Base-by-base conservation (phyloP, 2,888 invertebrate genomes). In the Hydrotaea diabolus region DNA sequence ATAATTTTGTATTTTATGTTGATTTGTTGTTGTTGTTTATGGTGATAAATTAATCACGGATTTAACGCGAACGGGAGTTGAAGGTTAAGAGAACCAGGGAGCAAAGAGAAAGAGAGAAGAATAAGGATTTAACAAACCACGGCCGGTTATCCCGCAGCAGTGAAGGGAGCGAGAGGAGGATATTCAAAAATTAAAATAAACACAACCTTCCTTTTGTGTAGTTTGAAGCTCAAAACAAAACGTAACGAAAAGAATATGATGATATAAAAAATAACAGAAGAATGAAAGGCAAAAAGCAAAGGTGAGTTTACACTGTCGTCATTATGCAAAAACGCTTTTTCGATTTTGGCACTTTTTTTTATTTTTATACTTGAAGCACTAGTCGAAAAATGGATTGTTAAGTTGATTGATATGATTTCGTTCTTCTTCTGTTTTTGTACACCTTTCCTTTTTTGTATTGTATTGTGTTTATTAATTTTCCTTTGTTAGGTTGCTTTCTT, bases 1-100 rank as follows among this genome's bases (percentile, higher is more conserved):
- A 90, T 90, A 90, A 89, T 90, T 90, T 89, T 78, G 62, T 46
- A n/a, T 46, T 39, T 39, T 39, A 71, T 46, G 39, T 57, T 15
- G 36, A 57, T 39, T 4, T 39, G 17, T 69, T 49, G n/a, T 39
- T 39, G 39, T 4, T 39, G 17, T 69, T 49, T 13, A 8, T 39
- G 39, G 39, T n/a, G 46, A 46, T 39, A 13, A 21, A 17, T 7
- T 8, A 26, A 59, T 59, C 59, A 59, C 59, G 59, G 2, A 59
- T 17, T 11, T 8, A 39, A 13, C 39, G 39, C 39, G 39, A 39
- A 39, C 36, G 21, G 21, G 57, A 23, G 57, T n/a, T 11, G 57
- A 57, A 11, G 36, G n/a, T n/a, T n/a, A n/a, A 31, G 31, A 31
- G 31, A 31, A 2, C 2, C 31, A 31, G 7, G 3, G 59, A 3